Percentiles rank a stretch among this genome's conserved stretches.
These are phyloP conservation scores for Drosophila pullipes DNA, from an alignment of 2,888 invertebrate species.

Conservation along the genomic window DNA sequence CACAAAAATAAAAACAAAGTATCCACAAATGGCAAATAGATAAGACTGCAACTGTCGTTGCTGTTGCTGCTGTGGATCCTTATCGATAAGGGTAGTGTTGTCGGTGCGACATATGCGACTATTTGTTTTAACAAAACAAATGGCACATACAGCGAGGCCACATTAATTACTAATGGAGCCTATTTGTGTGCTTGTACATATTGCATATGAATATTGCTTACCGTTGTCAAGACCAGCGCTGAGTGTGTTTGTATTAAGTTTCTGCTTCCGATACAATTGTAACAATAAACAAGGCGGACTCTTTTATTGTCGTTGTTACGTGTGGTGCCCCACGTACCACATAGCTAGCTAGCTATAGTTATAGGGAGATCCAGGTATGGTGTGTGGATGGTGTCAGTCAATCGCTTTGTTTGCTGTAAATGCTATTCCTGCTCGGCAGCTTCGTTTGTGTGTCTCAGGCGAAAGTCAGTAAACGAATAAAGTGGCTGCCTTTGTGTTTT, in stretches of 20 bases:
- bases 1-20: background rate
- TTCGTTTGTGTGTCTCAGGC: slow-evolving; percentile 49
- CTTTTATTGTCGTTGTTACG: slow-evolving; percentile 62
- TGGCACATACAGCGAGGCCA: slow-evolving; percentile 17
- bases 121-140: slow-evolving; percentile 39
- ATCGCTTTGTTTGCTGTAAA: slow-evolving; percentile 40
- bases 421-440: slow-evolving; percentile 43
- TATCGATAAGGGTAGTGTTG: slow-evolving; percentile 32
- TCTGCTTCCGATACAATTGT: slow-evolving; percentile 34
- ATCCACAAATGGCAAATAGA: slow-evolving; percentile 29
- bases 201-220: slow-evolving; percentile 57
- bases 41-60: slow-evolving; percentile 26
- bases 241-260: slow-evolving; percentile 13
- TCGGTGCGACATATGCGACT: slow-evolving; percentile 6
- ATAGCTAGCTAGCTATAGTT: background rate
- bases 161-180: slow-evolving; percentile 57
- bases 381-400: slow-evolving; percentile 13
- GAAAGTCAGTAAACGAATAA: slow-evolving; percentile 69
- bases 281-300: slow-evolving; percentile 51
- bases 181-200: background rate
- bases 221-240: slow-evolving; percentile 33
- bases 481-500: slow-evolving; percentile 61
- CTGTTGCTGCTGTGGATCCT: slow-evolving; percentile 25
- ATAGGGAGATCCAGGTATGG: slow-evolving; percentile 15
- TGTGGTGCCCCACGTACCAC: background rate